Base-by-base conservation (phyloP, 2,113 vertebrate species). In the Butastur rufipennis region DNA sequence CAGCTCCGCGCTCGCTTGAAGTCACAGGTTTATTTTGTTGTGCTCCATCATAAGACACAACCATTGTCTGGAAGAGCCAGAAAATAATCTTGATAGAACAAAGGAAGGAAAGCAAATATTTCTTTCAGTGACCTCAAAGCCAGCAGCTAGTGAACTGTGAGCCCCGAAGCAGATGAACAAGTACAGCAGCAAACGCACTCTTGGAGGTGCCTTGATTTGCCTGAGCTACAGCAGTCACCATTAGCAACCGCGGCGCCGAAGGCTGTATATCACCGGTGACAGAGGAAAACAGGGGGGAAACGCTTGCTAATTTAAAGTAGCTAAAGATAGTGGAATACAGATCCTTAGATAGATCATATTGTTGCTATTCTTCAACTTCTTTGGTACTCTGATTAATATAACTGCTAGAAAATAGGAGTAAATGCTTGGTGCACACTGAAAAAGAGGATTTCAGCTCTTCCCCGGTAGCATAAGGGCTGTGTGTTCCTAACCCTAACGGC, bases 21-120 rank as follows among this genome's bases (percentile, higher is more conserved):
- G 16, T 72, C n/a, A 53, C 25, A 18, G 23, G 11, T 62, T 93
- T 66, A 42, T 88, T 74, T 92, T 95, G 32, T 73, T 78, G 21
- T 63, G 18, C 52, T 81, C 27, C 40, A 52, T 45, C 45, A 45
- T 23, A 72, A 79, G 38, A 27, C n/a, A 45, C 2, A 6, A 26
- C 7, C 17, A 63, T 56, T 16, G 53, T 45, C 75, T 91, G 55
- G 31, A 83, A 50, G 19, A 75, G 36, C 55, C 52, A 81, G 62
- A 82, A 97, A 86, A 78, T 42, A 77, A 71, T 66, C 82, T 32
- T 4, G 34, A 48, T 16, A 48, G 82, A 78, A 88, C 80, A 96
- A 89, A 74, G 79, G 45, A 65, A 66, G 42, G 29, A 91, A 95
- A 87, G 59, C 29, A 72, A 67, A 53, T 40, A 77, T 95, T 91